phyloP scores from a whole-genome alignment of 2,797 vertebrate genomes.

The Cynodonichthys magdalenae region DNA sequence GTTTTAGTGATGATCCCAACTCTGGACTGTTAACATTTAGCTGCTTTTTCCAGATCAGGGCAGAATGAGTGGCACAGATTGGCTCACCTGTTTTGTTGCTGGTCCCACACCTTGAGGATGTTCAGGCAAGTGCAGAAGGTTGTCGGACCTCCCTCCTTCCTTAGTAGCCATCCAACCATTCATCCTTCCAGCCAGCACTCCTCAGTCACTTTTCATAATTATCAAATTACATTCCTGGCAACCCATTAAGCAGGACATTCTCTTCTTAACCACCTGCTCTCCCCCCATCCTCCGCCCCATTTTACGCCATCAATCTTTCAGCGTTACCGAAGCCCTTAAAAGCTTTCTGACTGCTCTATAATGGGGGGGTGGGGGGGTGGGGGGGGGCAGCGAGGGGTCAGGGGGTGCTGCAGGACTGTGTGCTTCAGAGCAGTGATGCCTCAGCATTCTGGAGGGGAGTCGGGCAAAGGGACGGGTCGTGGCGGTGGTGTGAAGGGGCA shows the following conservation, averaged over 20 bases:
- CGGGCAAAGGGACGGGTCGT: conserved; percentile 49
- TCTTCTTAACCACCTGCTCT: conserved; percentile 89
- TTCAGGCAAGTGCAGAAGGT: conserved; percentile 50
- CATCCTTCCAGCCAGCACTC: conserved; percentile 62
- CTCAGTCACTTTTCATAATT: conserved; percentile 87
- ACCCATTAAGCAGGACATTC: conserved; percentile 85
- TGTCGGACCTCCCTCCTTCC: conserved; percentile 18
- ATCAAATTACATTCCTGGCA: conserved; percentile 86
- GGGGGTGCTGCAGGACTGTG: conserved; percentile 77
- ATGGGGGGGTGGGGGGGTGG: no score
- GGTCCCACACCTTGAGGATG: conserved; percentile 37
- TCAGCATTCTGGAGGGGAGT: conserved; percentile 74
- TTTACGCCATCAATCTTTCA: conserved; percentile 88
- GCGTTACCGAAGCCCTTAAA: conserved; percentile 85
- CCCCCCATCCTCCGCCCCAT: conserved; percentile 71
- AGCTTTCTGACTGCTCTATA: conserved; percentile 87
- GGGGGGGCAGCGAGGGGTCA: conserved; percentile 83
- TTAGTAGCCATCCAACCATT: conserved; percentile 39
- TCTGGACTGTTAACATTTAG: neutral
- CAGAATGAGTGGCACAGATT: neutral
- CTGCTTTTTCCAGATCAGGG: neutral
- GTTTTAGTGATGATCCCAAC: neutral
- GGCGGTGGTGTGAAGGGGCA: conserved; percentile 53
- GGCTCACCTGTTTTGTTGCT: conserved; percentile 48
- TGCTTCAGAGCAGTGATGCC: conserved; percentile 77